Evolutionary conservation across 2,113 vertebrate species (phyloP), one percentile per base, ranked within the genome.

Genomic region (Ranitomeya variabilis): DNA sequence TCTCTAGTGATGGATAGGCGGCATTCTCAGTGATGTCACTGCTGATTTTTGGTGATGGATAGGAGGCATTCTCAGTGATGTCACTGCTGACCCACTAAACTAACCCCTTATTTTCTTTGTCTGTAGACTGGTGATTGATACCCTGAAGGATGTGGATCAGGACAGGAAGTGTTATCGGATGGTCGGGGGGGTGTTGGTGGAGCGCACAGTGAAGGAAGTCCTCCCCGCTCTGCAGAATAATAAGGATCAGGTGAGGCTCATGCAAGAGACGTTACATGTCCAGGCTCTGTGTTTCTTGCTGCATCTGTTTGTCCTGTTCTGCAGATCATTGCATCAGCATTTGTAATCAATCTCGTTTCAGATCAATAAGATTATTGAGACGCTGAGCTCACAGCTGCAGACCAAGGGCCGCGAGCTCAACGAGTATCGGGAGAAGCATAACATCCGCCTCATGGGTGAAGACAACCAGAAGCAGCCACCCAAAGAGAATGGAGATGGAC

Each of bases 381-480:
- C 95, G 1, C 91, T 98, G 91, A 96, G 92, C 90, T 94, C 95
- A 83, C 96, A 97, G 91, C 97, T 98, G 94, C 97, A 97, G 93
- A 69, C 93, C 0, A 98, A 98, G 91, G 97, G 97, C 2, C 95
- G 96, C 73, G 97, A 99, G 89, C 95, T 99, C 21, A 98, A 96
- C 4, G 97, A 98, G 89, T 98, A 97, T 90, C 94, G 97, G 89
- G 97, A 98, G 92, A 96, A 96, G 80, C 97, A 98, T 95, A 98
- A 98, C 93, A 98, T 98, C 89, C 96, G 97, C 7, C 90, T 98
- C 90, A 94, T 98, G 90, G 96, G 97, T 0, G 97, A 98, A 84
- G 97, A 97, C 0, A 97, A 98, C 79, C 94, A 94, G 12, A 95
- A 95, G 82, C 89, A 95, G 14, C 88, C 96, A 11, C 91, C 94